Conservation (phyloP, 2,888 invertebrate genomes). For the Hypomecis punctinalis region DNA sequence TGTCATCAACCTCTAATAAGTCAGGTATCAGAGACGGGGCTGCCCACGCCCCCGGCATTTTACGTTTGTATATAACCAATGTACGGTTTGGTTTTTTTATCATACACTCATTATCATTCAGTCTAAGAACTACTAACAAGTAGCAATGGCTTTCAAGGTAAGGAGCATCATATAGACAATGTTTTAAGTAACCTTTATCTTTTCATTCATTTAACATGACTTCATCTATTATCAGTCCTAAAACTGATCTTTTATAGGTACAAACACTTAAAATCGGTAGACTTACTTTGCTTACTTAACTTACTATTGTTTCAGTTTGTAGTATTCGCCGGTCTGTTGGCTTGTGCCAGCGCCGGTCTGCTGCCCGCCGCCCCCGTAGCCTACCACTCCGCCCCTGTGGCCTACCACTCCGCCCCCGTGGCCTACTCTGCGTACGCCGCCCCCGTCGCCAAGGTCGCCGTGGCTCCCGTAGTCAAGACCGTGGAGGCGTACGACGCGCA, state of each 20-base stretch:
- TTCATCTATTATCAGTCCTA: too few relatives aligned
- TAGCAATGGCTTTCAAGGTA: conserved; percentile 45
- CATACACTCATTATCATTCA: conserved; percentile 32
- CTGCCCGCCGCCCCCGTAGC: conserved; percentile 58
- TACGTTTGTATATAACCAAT: conserved; percentile 38
- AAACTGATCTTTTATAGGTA: too few relatives aligned
- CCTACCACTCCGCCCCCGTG: too few relatives aligned
- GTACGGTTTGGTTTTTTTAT: conserved; percentile 26
- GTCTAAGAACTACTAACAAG: conserved; percentile 30
- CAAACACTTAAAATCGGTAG: too few relatives aligned
- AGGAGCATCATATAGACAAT: not conserved
- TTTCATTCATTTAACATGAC: too few relatives aligned
- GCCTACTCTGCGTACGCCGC: conserved; percentile 50
- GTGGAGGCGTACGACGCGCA: conserved; percentile 61
- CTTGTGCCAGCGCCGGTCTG: conserved; percentile 45
- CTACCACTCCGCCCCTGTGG: conserved; percentile 67
- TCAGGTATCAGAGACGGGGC: conserved; percentile 6
- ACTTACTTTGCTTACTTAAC: too few relatives aligned
- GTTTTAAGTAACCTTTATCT: not conserved
- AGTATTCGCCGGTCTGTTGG: conserved; percentile 46
- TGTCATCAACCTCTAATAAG: conserved; percentile 15
- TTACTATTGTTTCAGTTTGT: too few relatives aligned
- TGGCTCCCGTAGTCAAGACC: conserved; percentile 43
- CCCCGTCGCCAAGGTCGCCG: conserved; percentile 49
- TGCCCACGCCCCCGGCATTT: conserved; percentile 37